Evolutionary conservation across 53 echinoderm and acorn worm genomes (phyloP).

Genomic region (Stichopus horrens): DNA sequence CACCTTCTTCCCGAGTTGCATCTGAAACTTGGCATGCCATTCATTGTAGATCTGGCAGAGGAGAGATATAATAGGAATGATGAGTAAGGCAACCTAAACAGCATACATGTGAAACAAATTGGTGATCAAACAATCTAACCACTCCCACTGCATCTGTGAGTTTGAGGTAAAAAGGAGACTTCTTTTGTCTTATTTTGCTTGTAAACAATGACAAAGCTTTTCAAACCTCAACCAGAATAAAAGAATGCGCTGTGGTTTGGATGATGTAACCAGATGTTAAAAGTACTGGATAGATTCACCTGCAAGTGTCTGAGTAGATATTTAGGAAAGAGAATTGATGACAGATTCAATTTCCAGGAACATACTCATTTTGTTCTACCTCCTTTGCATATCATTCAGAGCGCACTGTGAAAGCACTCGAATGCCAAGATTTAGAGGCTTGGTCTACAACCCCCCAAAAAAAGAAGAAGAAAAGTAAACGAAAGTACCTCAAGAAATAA

Average conservation of each 20-base stretch:
- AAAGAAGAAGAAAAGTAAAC: no score
- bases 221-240: no score
- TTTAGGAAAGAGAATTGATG: neutral
- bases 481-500: no score
- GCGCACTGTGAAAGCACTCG: neutral
- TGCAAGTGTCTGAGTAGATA: neutral
- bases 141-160: no score
- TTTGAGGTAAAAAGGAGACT: no score
- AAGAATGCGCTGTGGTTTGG: no score
- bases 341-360: neutral
- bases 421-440: constrained; percentile 7
- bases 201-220: no score
- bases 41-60: constrained; percentile 80
- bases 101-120: no score
- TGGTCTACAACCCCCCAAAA: neutral
- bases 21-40: constrained; percentile 99
- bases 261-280: no score
- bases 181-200: no score
- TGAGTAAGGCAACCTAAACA: neutral
- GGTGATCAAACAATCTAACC: no score
- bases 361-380: neutral
- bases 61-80: neutral
- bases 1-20: constrained; percentile 96
- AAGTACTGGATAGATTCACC: no score
- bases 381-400: constrained; percentile 4